These are phyloP conservation scores for Camponotus floridanus DNA, from an alignment of 1,140 invertebrate species.

Conservation along the genomic window DNA sequence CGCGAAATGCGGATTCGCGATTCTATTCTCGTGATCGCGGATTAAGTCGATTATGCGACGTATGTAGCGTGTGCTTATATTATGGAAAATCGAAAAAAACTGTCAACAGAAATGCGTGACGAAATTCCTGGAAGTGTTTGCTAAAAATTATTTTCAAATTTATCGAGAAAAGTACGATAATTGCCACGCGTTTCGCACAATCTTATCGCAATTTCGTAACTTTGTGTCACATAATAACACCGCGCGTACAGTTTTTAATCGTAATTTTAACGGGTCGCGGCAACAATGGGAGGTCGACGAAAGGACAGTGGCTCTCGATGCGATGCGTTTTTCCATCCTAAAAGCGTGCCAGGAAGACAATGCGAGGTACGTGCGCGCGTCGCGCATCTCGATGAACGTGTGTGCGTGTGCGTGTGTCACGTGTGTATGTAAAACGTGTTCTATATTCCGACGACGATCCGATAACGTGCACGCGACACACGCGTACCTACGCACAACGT, in stretches of 20 bases:
- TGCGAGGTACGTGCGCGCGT: neutral
- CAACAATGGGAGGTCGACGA: neutral
- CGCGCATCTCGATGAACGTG: neutral
- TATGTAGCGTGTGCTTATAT: too few relatives aligned
- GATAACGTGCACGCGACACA: slow-evolving; percentile 39
- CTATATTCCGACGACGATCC: slow-evolving; percentile 17
- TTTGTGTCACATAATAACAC: neutral
- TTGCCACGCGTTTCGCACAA: neutral
- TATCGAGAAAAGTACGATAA: neutral
- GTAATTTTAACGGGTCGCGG: neutral
- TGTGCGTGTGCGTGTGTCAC: neutral
- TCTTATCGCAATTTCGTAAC: neutral
- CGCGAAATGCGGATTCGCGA: neutral
- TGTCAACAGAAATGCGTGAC: too few relatives aligned
- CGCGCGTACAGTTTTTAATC: too few relatives aligned
- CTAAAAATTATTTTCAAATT: neutral
- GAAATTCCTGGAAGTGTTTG: neutral
- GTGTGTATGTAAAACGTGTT: slow-evolving; percentile 3
- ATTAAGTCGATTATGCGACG: neutral
- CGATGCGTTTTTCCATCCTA: neutral
- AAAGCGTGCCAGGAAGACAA: slow-evolving; percentile 40
- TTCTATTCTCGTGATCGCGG: neutral
- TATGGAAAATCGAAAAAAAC: neutral
- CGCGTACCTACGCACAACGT: slow-evolving; percentile 14
- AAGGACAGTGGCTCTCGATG: neutral